These are phyloP conservation scores for human (Homo sapiens) DNA, from an alignment of 2,113 vertebrate genomes.

Conservation along the genomic window GRCh38 chr1:226752501-226753000, in stretches of 20 bases:
- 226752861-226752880: too few species aligned
- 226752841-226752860: too few species aligned
- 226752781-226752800: not conserved
- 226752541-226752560: not conserved
- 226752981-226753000: too few species aligned
- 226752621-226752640: not conserved
- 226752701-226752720: not conserved
- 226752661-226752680: not conserved
- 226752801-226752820: too few species aligned
- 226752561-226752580: not conserved
- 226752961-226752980: too few species aligned
- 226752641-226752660: not conserved
- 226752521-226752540: not conserved
- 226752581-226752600: not conserved
- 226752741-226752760: not conserved
- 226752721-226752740: not conserved
- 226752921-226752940: too few species aligned
- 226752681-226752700: not conserved
- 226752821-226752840: too few species aligned
- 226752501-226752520: not conserved
- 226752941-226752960: too few species aligned
- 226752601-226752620: not conserved
- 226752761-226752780: not conserved
- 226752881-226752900: too few species aligned
- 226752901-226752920: too few species aligned